Evolutionary conservation across 2,113 vertebrate genomes (phyloP).

Genomic region (Felis chaus): DNA sequence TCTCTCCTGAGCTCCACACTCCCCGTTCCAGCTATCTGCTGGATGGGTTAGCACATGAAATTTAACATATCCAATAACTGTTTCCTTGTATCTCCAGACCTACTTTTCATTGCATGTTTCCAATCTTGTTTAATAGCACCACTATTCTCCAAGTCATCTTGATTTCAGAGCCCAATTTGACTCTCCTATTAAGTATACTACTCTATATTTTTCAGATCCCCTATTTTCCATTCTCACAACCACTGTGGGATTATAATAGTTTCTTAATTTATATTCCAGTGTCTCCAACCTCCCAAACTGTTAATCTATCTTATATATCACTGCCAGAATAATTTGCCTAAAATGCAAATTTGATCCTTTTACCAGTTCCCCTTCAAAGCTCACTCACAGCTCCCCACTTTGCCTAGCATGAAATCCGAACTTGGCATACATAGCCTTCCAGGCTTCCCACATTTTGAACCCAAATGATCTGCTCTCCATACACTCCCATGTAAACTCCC

Average conservation of each 20-base stretch:
- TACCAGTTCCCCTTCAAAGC: constrained; percentile 14
- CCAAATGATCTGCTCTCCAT: constrained; percentile 40
- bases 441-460: constrained; percentile 45
- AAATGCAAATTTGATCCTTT: constrained; percentile 61
- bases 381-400: constrained; percentile 43
- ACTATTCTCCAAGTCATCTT: not conserved
- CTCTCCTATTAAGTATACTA: constrained; percentile 32
- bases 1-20: not conserved
- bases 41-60: not conserved
- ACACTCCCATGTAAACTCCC: not conserved
- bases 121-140: not conserved
- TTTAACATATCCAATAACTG: not conserved
- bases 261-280: constrained; percentile 66
- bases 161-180: not conserved
- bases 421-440: not conserved
- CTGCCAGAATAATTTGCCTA: constrained; percentile 65
- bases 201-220: not conserved
- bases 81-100: not conserved
- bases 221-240: constrained; percentile 47
- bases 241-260: constrained; percentile 47
- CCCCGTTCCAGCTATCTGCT: not conserved
- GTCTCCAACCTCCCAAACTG: constrained; percentile 34
- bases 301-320: constrained; percentile 38
- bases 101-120: not conserved
- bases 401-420: constrained; percentile 55